A percentile compares a stretch with the other conserved stretches of the same genome.
Conservation (phyloP, 1,140 invertebrate genomes). For the Cepaea nemoralis region DNA sequence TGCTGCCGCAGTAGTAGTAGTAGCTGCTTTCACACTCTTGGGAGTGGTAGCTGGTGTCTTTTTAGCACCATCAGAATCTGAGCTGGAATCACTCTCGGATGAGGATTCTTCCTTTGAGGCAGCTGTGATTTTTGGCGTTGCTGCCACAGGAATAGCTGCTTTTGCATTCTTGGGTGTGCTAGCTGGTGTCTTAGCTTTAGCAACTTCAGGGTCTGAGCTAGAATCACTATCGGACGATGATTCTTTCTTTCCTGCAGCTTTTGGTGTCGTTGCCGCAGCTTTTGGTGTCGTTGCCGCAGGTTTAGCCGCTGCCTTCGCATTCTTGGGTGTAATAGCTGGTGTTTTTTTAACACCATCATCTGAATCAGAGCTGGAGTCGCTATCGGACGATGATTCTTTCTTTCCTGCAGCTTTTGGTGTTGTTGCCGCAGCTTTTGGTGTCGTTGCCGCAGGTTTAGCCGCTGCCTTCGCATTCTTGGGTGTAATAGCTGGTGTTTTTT, state of each 20-base stretch:
- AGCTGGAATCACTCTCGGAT: constrained; percentile 38
- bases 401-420: neutral
- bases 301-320: constrained; percentile 13
- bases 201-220: constrained; percentile 42
- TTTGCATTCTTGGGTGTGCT: neutral
- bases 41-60: constrained; percentile 26
- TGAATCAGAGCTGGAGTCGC: constrained; percentile 44
- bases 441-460: neutral
- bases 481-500: constrained; percentile 9
- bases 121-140: neutral
- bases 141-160: constrained; percentile 23
- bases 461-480: neutral
- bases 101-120: constrained; percentile 28
- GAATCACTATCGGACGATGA: constrained; percentile 43
- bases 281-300: neutral
- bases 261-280: neutral
- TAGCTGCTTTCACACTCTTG: constrained; percentile 13
- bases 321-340: no score
- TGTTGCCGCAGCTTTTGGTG: neutral
- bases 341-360: constrained; percentile 34
- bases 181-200: constrained; percentile 31
- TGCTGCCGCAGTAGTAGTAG: no score
- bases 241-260: constrained; percentile 10
- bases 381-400: constrained; percentile 36
- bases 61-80: constrained; percentile 24